These are phyloP conservation scores for Pampusana beccarii DNA, from an alignment of 2,113 vertebrate species.

Conservation along the genomic window DNA sequence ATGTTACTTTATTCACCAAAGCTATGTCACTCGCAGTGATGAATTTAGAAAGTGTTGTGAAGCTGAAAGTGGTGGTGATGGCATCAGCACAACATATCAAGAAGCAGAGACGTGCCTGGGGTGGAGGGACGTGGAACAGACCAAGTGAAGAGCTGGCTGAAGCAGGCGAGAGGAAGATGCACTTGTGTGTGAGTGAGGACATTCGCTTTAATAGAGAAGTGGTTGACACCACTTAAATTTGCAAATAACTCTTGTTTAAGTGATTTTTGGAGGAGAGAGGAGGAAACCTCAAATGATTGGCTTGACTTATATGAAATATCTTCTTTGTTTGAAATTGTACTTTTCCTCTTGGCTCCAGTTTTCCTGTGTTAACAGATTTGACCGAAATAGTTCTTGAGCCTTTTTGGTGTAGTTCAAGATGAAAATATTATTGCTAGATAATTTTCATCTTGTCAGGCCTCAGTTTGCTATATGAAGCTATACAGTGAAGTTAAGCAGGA, in stretches of 20 bases:
- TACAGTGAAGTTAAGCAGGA: not conserved
- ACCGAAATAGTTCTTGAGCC: not conserved
- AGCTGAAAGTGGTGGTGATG: not conserved
- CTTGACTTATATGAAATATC: not conserved
- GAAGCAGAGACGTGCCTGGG: not conserved
- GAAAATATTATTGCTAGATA: not conserved
- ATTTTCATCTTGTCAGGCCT: not conserved
- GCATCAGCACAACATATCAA: not conserved
- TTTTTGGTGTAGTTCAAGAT: not conserved
- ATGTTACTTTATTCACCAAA: not conserved
- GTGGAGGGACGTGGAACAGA: not conserved
- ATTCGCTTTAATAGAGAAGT: not conserved
- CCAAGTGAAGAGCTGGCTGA: not conserved
- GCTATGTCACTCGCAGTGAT: not conserved
- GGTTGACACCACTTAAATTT: not conserved
- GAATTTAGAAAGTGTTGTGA: not conserved
- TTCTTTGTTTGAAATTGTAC: slow-evolving; percentile 7
- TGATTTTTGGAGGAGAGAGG: not conserved
- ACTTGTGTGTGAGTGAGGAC: not conserved
- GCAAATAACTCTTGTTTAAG: slow-evolving; percentile 1
- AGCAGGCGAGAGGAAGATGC: not conserved
- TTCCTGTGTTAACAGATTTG: not conserved
- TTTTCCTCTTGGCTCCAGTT: slow-evolving; percentile 17
- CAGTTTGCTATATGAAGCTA: not conserved
- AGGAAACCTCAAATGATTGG: slow-evolving; percentile 15